Evolutionary conservation across 2,113 vertebrate genomes (phyloP).

Genomic region (Myrmecobius fasciatus): DNA sequence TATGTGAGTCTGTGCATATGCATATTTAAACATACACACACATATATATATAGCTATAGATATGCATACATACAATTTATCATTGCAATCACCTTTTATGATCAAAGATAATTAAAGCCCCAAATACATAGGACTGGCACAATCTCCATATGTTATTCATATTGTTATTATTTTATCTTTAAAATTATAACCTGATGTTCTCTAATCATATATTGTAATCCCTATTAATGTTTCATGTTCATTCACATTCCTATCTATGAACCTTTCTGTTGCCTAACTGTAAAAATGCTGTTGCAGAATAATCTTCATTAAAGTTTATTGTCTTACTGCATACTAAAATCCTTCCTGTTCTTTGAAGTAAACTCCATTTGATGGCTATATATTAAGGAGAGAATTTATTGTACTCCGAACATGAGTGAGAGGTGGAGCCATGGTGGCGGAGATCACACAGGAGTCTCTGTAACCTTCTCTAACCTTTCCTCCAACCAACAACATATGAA

Average conservation of each 20-base stretch:
- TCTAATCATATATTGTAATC: neutral
- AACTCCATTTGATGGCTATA: neutral
- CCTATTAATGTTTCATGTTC: neutral
- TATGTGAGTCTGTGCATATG: neutral
- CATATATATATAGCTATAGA: neutral
- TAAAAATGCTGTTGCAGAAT: neutral
- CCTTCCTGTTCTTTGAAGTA: neutral
- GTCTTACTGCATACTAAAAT: too few relatives aligned
- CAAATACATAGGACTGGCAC: neutral
- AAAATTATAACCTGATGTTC: neutral
- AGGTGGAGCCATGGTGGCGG: too few relatives aligned
- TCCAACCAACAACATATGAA: too few relatives aligned
- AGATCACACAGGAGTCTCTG: too few relatives aligned
- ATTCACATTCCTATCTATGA: neutral
- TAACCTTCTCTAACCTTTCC: too few relatives aligned
- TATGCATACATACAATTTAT: fast-evolving
- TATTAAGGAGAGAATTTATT: neutral
- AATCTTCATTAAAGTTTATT: neutral
- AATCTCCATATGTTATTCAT: neutral
- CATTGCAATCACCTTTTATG: neutral
- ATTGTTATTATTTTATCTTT: neutral
- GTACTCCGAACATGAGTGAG: too few relatives aligned
- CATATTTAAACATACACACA: neutral
- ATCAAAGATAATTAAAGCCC: neutral
- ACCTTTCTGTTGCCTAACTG: neutral